phyloP scores from a whole-genome alignment of 1,140 invertebrate genomes.

The Semibalanus balanoides region DNA sequence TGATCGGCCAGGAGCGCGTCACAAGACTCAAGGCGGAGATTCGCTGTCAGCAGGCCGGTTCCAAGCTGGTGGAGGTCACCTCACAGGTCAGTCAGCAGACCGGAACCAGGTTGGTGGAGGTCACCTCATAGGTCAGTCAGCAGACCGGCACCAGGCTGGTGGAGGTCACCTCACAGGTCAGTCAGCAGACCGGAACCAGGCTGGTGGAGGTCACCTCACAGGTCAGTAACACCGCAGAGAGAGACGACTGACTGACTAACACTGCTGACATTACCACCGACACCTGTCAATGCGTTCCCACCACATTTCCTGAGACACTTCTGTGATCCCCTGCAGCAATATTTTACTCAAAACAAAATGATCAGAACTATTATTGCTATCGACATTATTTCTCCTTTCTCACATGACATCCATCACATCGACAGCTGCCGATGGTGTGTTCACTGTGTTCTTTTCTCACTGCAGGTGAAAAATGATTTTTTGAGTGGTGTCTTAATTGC shows the following conservation, averaged over 20 bases:
- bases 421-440: no score
- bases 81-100: background rate
- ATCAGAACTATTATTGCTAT: no score
- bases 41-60: background rate
- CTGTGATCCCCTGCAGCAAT: no score
- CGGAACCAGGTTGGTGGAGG: background rate
- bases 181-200: background rate
- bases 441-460: no score
- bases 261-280: no score
- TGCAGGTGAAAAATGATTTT: slow-evolving; percentile 1
- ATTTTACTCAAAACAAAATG: no score
- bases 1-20: background rate
- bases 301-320: no score
- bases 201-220: background rate
- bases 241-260: no score
- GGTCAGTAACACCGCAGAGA: no score
- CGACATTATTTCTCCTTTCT: no score
- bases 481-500: background rate
- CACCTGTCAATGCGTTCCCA: no score
- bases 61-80: background rate
- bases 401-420: no score
- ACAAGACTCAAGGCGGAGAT: background rate
- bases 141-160: background rate
- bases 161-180: background rate
- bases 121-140: background rate